A percentile compares a stretch with the other conserved stretches of the same genome.
Conservation (phyloP, 53 echinoderm and acorn worm genomes). For the Luidia sarsii region DNA sequence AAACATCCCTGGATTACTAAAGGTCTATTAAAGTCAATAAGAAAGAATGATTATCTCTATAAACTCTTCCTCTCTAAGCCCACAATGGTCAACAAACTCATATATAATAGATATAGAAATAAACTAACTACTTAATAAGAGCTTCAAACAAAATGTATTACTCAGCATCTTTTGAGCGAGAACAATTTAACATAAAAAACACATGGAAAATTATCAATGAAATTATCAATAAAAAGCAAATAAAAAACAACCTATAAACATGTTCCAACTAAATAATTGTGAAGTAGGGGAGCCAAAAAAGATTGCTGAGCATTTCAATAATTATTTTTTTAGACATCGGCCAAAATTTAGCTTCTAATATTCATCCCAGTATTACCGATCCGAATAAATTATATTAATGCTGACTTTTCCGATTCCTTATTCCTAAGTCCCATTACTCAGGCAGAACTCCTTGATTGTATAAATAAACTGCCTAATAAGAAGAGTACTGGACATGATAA, state of each 20-base stretch:
- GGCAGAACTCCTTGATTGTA: too few species aligned
- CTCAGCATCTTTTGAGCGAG: neutral
- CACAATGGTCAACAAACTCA: too few species aligned
- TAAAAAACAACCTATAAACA: neutral
- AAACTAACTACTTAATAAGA: neutral
- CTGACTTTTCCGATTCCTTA: too few species aligned
- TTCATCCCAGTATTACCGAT: neutral
- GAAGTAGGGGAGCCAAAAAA: too few species aligned
- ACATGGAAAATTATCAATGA: too few species aligned
- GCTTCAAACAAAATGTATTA: too few species aligned
- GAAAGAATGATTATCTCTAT: slow-evolving; percentile 4
- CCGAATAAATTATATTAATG: neutral
- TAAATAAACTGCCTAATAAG: slow-evolving; percentile 9
- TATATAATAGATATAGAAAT: slow-evolving; percentile 16
- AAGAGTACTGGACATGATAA: slow-evolving; percentile 4
- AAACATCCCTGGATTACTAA: neutral
- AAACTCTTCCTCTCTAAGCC: too few species aligned
- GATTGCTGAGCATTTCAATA: too few species aligned
- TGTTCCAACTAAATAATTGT: too few species aligned
- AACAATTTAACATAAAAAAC: neutral
- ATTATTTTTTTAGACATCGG: neutral
- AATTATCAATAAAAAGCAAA: neutral
- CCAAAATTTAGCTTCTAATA: too few species aligned
- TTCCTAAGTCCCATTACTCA: too few species aligned
- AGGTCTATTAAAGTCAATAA: neutral